These are phyloP conservation scores for Monochamus saltuarius DNA, from an alignment of 1,140 invertebrate genomes.

Conservation along the genomic window DNA sequence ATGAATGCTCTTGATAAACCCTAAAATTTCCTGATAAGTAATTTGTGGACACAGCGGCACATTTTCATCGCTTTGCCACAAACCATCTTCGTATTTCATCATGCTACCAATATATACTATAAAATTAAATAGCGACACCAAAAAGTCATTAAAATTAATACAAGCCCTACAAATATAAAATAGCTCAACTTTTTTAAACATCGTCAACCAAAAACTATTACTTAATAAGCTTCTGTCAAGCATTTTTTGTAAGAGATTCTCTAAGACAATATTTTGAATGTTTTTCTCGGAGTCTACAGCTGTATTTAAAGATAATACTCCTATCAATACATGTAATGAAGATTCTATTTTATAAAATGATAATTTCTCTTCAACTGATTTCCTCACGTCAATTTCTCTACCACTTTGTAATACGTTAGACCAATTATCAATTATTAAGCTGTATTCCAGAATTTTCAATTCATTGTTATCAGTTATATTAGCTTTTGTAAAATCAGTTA, in stretches of 20 bases:
- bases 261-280: conserved; percentile 11
- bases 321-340: conserved; percentile 37
- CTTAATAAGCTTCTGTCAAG: conserved; percentile 48
- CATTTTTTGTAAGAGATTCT: conserved; percentile 54
- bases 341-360: conserved; percentile 44
- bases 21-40: conserved; percentile 54
- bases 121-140: conserved; percentile 55
- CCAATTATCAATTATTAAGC: conserved; percentile 47
- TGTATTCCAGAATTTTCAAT: conserved; percentile 31
- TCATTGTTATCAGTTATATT: conserved; percentile 21
- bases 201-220: conserved; percentile 53
- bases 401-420: conserved; percentile 43
- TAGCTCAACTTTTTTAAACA: conserved; percentile 52
- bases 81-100: conserved; percentile 44
- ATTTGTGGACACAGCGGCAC: conserved; percentile 54
- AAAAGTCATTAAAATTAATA: conserved; percentile 53
- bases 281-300: conserved; percentile 39
- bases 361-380: conserved; percentile 48
- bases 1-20: conserved; percentile 52
- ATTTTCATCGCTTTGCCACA: conserved; percentile 46
- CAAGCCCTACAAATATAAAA: conserved; percentile 53
- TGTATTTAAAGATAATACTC: conserved; percentile 32
- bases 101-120: conserved; percentile 58
- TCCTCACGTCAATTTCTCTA: conserved; percentile 39
- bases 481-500: conserved; percentile 36